These are phyloP conservation scores for Macrobrachium nipponense DNA, from an alignment of 1,140 invertebrate genomes.

Conservation along the genomic window DNA sequence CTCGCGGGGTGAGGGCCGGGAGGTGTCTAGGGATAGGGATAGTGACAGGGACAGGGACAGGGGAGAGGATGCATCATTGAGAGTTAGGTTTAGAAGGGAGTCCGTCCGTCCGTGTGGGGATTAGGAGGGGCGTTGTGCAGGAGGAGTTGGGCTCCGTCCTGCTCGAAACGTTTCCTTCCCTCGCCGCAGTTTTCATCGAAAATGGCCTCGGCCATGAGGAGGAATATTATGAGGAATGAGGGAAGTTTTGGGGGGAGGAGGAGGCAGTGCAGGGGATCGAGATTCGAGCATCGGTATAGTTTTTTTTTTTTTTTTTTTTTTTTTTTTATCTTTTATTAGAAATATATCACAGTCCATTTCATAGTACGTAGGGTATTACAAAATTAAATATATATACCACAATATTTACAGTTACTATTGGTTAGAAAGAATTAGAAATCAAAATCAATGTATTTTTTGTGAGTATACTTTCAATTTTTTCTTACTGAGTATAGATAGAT, in stretches of 20 bases:
- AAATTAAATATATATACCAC: no score
- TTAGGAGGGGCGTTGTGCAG: neutral
- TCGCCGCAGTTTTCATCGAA: neutral
- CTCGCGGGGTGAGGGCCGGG: neutral
- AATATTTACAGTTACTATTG: no score
- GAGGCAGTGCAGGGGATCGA: neutral
- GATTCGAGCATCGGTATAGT: neutral
- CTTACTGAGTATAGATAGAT: no score
- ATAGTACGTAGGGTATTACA: no score
- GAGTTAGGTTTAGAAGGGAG: conserved; percentile 1
- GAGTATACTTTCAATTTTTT: no score
- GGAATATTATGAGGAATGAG: neutral
- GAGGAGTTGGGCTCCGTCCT: no score
- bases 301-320: no score
- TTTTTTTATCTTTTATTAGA: no score
- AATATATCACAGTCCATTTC: no score
- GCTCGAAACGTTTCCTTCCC: neutral
- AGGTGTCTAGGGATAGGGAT: neutral
- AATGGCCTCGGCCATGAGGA: neutral
- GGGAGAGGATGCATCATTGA: neutral
- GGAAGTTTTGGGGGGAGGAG: neutral
- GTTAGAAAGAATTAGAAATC: no score
- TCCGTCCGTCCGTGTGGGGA: neutral
- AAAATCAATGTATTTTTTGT: no score
- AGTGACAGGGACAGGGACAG: no score